These are phyloP conservation scores for Gobius niger DNA, from an alignment of 2,113 vertebrate genomes.

Conservation along the genomic window DNA sequence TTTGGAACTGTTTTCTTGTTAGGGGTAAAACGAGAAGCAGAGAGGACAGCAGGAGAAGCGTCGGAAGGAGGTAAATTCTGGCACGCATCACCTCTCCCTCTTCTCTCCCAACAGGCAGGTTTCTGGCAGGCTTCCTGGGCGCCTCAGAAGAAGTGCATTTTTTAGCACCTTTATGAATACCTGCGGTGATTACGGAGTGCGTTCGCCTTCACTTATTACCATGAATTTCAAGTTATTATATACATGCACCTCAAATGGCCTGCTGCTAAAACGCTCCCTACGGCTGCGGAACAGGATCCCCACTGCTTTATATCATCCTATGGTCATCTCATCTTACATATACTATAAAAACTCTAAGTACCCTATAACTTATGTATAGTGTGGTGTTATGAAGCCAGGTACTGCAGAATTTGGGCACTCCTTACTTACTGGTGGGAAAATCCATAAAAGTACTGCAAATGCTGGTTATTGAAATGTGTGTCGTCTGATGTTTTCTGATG, in stretches of 20 bases:
- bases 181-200: slow-evolving; percentile 18
- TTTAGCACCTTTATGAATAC: slow-evolving; percentile 51
- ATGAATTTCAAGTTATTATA: slow-evolving; percentile 36
- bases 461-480: too few relatives aligned
- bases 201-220: slow-evolving; percentile 42
- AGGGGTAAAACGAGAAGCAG: slow-evolving; percentile 44
- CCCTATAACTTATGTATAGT: background rate
- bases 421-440: background rate
- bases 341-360: background rate
- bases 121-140: slow-evolving; percentile 54
- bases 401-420: background rate
- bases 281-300: slow-evolving; percentile 68
- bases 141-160: slow-evolving; percentile 31
- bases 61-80: slow-evolving; percentile 26
- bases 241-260: slow-evolving; percentile 18
- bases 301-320: slow-evolving; percentile 22
- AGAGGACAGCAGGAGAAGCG: slow-evolving; percentile 32
- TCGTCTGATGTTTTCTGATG: background rate
- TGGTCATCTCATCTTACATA: background rate
- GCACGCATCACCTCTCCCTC: slow-evolving; percentile 35
- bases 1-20: slow-evolving; percentile 41
- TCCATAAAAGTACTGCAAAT: background rate
- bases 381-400: background rate
- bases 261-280: slow-evolving; percentile 68
- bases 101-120: slow-evolving; percentile 40